These are phyloP conservation scores for Lepidotrigona ventralis DNA, from an alignment of 1,140 invertebrate genomes.

Conservation along the genomic window DNA sequence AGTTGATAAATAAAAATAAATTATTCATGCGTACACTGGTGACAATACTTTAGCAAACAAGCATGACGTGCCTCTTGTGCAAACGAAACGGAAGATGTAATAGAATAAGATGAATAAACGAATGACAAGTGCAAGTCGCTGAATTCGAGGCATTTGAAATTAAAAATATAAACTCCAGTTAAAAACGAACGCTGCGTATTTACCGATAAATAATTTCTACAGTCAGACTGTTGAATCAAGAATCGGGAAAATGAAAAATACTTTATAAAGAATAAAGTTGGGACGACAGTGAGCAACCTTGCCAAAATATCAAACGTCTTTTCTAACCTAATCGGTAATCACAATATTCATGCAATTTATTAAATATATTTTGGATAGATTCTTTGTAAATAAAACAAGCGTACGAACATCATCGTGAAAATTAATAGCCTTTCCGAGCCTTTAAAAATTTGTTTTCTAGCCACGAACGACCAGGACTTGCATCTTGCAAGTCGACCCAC, in stretches of 20 bases:
- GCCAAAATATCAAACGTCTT: background rate
- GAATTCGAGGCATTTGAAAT: background rate
- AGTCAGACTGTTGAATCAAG: background rate
- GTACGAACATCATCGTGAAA: too few species aligned
- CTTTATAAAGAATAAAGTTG: background rate
- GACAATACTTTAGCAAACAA: background rate
- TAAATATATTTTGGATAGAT: too few species aligned
- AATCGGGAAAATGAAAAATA: background rate
- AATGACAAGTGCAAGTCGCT: background rate
- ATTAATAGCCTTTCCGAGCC: background rate
- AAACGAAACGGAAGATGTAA: background rate
- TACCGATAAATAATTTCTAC: background rate
- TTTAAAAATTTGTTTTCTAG: background rate
- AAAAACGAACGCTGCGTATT: background rate
- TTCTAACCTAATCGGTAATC: too few species aligned
- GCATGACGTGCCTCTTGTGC: background rate
- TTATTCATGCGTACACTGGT: background rate
- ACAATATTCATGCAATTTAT: background rate
- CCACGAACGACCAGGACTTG: background rate
- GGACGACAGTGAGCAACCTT: too few species aligned
- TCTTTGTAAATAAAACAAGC: too few species aligned
- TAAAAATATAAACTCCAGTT: background rate
- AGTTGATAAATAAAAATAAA: constrained; percentile 3
- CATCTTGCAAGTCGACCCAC: background rate
- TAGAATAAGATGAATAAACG: background rate